Conservation (phyloP, 2,113 vertebrate species). For the Rhinolophus sinicus region DNA sequence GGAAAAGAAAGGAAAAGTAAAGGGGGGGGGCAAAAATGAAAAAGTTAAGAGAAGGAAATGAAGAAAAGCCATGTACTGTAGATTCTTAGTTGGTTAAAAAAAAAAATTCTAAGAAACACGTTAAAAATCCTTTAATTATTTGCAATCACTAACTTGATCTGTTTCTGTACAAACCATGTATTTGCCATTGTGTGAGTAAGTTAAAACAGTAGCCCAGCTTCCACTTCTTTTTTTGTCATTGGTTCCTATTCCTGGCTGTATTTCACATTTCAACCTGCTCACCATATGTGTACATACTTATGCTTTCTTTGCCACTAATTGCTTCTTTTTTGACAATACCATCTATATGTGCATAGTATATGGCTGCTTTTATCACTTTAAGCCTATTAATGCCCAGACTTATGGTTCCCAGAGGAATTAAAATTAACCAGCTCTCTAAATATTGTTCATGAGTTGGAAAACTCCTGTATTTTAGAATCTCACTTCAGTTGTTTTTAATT, state of each 20-base stretch:
- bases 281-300: slow-evolving; percentile 84
- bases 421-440: slow-evolving; percentile 91
- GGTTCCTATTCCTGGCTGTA: slow-evolving; percentile 72
- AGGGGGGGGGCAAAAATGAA: neutral
- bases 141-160: neutral
- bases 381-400: slow-evolving; percentile 90
- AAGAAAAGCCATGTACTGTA: neutral
- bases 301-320: slow-evolving; percentile 86
- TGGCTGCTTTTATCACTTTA: slow-evolving; percentile 88
- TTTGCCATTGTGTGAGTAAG: slow-evolving; percentile 58
- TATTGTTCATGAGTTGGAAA: slow-evolving; percentile 87
- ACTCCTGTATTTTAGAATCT: slow-evolving; percentile 85
- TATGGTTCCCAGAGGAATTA: slow-evolving; percentile 87
- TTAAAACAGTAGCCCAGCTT: slow-evolving; percentile 76
- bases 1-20: neutral
- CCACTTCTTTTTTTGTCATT: slow-evolving; percentile 73
- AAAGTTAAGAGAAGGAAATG: neutral
- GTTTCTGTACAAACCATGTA: slow-evolving; percentile 54
- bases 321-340: slow-evolving; percentile 87
- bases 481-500: slow-evolving; percentile 85
- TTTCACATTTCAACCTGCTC: slow-evolving; percentile 86
- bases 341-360: slow-evolving; percentile 85
- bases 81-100: neutral
- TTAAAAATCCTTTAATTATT: neutral
- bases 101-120: neutral